These are phyloP conservation scores for Agrotis exclamationis DNA, from an alignment of 2,888 invertebrate species.

Conservation along the genomic window DNA sequence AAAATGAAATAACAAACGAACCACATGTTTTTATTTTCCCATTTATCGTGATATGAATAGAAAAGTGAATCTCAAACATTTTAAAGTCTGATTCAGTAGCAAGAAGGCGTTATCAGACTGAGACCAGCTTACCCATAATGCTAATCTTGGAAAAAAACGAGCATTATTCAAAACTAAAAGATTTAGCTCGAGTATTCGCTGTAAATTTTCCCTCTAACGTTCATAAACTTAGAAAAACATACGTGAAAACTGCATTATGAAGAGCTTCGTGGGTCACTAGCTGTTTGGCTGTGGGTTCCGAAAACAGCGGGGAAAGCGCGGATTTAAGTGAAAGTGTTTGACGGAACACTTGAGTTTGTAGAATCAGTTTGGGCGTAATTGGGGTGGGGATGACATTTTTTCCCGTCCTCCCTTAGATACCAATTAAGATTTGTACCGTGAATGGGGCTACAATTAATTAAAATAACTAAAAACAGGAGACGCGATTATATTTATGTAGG, in stretches of 20 bases:
- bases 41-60: slow-evolving; percentile 30
- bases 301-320: slow-evolving; percentile 25
- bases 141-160: slow-evolving; percentile 63
- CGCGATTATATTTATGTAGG: neutral
- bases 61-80: slow-evolving; percentile 37
- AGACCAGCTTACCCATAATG: slow-evolving; percentile 61
- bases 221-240: slow-evolving; percentile 77
- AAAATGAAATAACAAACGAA: neutral
- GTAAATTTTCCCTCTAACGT: slow-evolving; percentile 73
- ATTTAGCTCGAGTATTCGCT: slow-evolving; percentile 68
- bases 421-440: too few relatives aligned
- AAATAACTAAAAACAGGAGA: too few relatives aligned
- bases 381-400: too few relatives aligned
- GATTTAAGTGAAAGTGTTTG: slow-evolving; percentile 8
- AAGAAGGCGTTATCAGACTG: slow-evolving; percentile 53
- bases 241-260: slow-evolving; percentile 76
- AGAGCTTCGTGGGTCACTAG: slow-evolving; percentile 69
- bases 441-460: too few relatives aligned
- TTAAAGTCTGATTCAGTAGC: slow-evolving; percentile 51
- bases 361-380: too few relatives aligned
- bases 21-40: slow-evolving; percentile 14
- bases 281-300: slow-evolving; percentile 46
- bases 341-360: neutral
- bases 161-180: slow-evolving; percentile 69
- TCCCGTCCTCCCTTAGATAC: too few relatives aligned